Base-by-base conservation (phyloP, 1,140 invertebrate genomes). In the Lycorma delicatula region DNA sequence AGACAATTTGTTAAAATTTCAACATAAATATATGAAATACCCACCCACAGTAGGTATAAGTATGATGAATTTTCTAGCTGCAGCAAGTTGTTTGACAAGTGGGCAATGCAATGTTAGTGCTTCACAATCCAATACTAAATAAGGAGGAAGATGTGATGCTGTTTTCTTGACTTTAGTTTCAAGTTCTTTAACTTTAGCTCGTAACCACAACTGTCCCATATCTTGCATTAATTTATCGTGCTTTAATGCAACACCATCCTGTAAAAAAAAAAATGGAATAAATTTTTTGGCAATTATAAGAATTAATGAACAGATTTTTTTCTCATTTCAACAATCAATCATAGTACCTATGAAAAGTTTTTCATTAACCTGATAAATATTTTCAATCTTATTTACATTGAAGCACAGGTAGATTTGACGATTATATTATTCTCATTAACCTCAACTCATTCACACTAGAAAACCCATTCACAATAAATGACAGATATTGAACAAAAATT, bases 41-140 rank as follows among this genome's bases (percentile, higher is more conserved):
- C 77, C 67, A 91, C 89, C 88, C 67, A 84, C 79, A 64, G 81
- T 78, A 3, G 90, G 89, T 60, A 93, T 83, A 20, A 93, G 75
- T 26, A 92, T 75, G 55, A 93, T 84, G 67, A 90, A 89, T 64
- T 85, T 84, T 55, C 83, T 84, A 1, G 83, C 78, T 63, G 78
- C 76, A 4, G 90, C 81, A 28, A 96, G 72, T 62, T 88, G 85
- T 67, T 89, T 91, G 18, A 94, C 79, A 36, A 84, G 76, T 23
- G 81, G 77, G 52, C 86, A 82, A 66, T 85, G 81, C 57, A 84
- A 79, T 51, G 82, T 82, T 16, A 91, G 75, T 20, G 81, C 81
- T 58, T 84, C 81, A 7, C 83, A 77, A 69, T 91, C 87, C 1
- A 86, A 75, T 6, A 91, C 85, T 25, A 90, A 70, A 69, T 87